These are phyloP conservation scores for Lepisosteus osseus DNA, from an alignment of 2,113 vertebrate species.

Conservation along the genomic window DNA sequence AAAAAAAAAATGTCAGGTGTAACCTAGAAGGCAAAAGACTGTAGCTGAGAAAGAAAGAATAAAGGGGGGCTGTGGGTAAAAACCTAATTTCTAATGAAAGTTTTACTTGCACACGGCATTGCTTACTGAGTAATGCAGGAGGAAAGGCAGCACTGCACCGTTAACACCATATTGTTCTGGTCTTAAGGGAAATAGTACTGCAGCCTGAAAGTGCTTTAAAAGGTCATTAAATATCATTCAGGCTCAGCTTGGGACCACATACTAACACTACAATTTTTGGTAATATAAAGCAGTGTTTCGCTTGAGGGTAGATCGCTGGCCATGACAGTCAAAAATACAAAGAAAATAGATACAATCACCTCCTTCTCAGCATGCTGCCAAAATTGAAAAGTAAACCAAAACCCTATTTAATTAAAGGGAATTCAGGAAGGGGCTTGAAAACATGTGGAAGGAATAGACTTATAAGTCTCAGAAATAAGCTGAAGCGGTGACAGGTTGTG, in stretches of 20 bases:
- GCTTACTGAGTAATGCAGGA: not conserved
- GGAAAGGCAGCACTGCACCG: not conserved
- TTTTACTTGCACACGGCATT: no score
- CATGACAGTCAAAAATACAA: not conserved
- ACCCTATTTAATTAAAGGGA: not conserved
- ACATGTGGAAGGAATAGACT: no score
- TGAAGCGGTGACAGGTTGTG: no score
- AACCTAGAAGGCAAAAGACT: no score
- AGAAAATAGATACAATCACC: not conserved
- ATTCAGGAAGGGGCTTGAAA: no score
- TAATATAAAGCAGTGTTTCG: not conserved
- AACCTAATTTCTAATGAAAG: no score
- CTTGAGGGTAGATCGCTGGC: not conserved
- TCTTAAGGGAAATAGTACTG: not conserved
- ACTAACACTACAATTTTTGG: not conserved
- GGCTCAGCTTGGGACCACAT: not conserved
- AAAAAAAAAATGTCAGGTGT: no score
- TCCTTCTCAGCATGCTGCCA: not conserved
- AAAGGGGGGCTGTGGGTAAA: no score
- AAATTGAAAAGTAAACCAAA: not conserved
- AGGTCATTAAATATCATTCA: slow-evolving; percentile 3
- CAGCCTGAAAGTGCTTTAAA: not conserved
- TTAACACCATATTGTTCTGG: not conserved
- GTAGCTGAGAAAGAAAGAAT: no score
- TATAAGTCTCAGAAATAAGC: no score